These are phyloP conservation scores for Gallinago paraguaiae DNA, from an alignment of 2,113 vertebrate genomes.

Conservation along the genomic window DNA sequence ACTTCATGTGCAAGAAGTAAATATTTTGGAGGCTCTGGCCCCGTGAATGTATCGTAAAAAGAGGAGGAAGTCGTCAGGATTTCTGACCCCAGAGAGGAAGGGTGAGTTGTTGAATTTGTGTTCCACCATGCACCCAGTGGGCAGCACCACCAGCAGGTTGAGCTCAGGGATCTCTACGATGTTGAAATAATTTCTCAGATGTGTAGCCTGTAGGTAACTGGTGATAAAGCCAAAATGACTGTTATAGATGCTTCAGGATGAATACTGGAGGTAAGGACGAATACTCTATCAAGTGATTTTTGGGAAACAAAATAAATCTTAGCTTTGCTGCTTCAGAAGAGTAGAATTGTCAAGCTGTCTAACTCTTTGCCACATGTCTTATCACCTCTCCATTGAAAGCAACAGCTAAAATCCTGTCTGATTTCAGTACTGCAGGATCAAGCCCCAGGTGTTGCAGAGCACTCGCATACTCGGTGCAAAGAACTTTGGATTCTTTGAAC, in stretches of 20 bases:
- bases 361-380: not conserved
- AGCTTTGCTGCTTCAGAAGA: not conserved
- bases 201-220: rapidly evolving
- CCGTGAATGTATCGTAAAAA: not conserved
- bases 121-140: rapidly evolving
- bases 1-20: not conserved
- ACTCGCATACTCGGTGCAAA: not conserved
- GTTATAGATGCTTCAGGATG: not conserved
- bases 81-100: not conserved
- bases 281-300: not conserved
- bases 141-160: not conserved
- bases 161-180: not conserved
- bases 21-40: not conserved
- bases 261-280: not conserved
- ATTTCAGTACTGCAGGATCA: not conserved
- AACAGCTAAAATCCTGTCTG: not conserved
- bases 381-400: not conserved
- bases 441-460: not conserved
- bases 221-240: not conserved
- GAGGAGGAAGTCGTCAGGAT: not conserved
- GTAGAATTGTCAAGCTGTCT: not conserved
- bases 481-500: conserved; percentile 25
- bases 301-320: not conserved
- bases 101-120: not conserved
- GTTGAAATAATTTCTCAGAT: not conserved